Conservation (phyloP, 2,113 vertebrate species). For the Equus przewalskii region DNA sequence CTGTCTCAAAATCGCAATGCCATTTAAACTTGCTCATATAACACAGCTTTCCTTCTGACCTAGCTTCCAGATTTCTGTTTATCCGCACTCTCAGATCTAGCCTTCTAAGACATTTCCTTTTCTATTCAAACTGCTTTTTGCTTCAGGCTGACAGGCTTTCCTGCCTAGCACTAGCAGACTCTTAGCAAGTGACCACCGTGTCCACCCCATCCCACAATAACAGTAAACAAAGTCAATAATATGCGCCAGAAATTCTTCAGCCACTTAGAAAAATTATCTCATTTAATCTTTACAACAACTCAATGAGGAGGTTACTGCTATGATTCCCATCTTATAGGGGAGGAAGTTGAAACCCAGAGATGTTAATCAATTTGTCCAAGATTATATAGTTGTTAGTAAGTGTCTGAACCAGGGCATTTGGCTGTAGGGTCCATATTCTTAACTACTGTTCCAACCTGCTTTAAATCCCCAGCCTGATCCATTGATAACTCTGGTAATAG, state of each 20-base stretch:
- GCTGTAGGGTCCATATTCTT: neutral
- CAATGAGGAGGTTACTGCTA: neutral
- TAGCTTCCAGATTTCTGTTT: neutral
- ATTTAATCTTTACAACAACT: neutral
- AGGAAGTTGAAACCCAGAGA: neutral
- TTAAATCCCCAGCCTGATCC: neutral
- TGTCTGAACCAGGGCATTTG: neutral
- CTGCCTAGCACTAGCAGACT: neutral
- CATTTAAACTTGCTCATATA: neutral
- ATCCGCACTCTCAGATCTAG: neutral
- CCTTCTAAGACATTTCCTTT: constrained; percentile 5
- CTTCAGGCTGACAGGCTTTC: neutral
- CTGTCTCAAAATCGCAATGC: neutral
- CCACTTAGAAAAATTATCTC: neutral
- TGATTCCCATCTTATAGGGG: neutral
- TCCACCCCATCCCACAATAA: neutral
- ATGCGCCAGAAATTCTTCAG: neutral
- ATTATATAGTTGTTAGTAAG: neutral
- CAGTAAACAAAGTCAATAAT: neutral
- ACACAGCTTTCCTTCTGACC: neutral
- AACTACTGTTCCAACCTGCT: neutral
- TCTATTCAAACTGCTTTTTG: neutral
- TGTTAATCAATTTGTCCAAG: neutral
- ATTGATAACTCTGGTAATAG: neutral
- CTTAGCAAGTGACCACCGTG: neutral